Evolutionary conservation across 2,888 invertebrate species (phyloP).

Genomic region (Patella depressa): DNA sequence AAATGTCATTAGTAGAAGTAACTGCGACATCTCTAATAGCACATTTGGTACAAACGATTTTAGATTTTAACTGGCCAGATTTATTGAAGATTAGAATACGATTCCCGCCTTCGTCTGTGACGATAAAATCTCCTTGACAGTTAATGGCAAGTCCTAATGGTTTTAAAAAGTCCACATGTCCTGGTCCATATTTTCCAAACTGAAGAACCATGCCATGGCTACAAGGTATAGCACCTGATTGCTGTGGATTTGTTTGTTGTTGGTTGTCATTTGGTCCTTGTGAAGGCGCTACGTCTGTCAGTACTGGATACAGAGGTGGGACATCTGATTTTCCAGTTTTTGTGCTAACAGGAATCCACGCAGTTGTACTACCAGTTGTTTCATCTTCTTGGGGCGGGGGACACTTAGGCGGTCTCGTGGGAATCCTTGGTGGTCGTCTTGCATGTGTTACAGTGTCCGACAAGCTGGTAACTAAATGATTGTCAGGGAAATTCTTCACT

Average conservation of each 20-base stretch:
- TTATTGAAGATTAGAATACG: conserved; percentile 57
- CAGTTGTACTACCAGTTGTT: not conserved
- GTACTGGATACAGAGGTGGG: not conserved
- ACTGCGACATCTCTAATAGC: conserved; percentile 53
- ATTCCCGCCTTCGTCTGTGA: conserved; percentile 58
- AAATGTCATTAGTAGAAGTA: conserved; percentile 49
- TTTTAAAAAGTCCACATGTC: conserved; percentile 53
- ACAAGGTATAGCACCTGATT: conserved; percentile 35
- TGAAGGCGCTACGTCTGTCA: not conserved
- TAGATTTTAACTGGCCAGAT: conserved; percentile 45
- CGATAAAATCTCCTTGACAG: conserved; percentile 52
- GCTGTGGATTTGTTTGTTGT: not conserved
- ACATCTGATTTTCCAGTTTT: not conserved
- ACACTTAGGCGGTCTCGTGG: conserved; percentile 26
- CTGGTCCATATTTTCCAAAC: conserved; percentile 58
- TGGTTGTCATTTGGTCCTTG: too few species aligned
- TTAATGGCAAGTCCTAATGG: conserved; percentile 59
- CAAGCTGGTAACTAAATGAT: conserved; percentile 60
- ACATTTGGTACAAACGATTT: conserved; percentile 51
- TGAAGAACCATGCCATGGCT: conserved; percentile 43
- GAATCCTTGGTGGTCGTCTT: conserved; percentile 25
- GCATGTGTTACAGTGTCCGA: conserved; percentile 50
- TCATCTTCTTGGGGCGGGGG: conserved; percentile 5
- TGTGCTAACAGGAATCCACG: not conserved
- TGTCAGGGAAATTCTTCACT: conserved; percentile 53